Base-by-base conservation (phyloP, 1,140 invertebrate species). In the Parapsyche elsis region DNA sequence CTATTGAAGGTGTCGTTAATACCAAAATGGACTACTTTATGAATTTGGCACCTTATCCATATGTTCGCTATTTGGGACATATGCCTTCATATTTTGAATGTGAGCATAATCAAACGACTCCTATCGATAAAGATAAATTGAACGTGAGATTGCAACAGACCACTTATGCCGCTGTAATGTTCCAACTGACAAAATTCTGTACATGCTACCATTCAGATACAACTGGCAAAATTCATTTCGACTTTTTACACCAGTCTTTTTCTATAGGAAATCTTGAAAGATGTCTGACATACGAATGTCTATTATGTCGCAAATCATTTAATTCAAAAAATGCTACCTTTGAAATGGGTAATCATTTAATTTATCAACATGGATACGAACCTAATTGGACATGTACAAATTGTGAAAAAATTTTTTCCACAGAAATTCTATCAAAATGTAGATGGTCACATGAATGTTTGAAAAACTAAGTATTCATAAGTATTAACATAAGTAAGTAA, bases 131-230 rank as follows among this genome's bases (percentile, higher is more conserved):
- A n/a, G 16, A 49, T 0, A 49, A 57, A 9, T 12, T 75, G 5
- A 23, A 12, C 14, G 24, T 67, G 7, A 24, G 75, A 64, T 64
- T 77, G 23, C 75, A 64, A 45, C 75, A 77, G 26, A 19, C 64
- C 1, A 44, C 57, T 0, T 77, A 64, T 67, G 57, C 75, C 2
- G 46, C 24, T 38, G 30, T 77, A 0, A 26, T 12, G 16, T 77
- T 77, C 64, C 10, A 59, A 19, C 5, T 59, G 61, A 2, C 9
- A 1, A 64, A 77, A 38, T 45, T 64, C 61, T 0, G 2, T 16
- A 49, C 16, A 23, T 1, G 0, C 21, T 10, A 16, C 12, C 0
- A 53, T 5, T 1, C n/a, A 2, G 19, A 19, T 19, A 0, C 9
- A 7, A 26, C 9, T 19, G 38, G 46, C 46, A 57, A 75, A 75